These are phyloP conservation scores for Myopa testacea DNA, from an alignment of 2,888 invertebrate species.

Conservation along the genomic window DNA sequence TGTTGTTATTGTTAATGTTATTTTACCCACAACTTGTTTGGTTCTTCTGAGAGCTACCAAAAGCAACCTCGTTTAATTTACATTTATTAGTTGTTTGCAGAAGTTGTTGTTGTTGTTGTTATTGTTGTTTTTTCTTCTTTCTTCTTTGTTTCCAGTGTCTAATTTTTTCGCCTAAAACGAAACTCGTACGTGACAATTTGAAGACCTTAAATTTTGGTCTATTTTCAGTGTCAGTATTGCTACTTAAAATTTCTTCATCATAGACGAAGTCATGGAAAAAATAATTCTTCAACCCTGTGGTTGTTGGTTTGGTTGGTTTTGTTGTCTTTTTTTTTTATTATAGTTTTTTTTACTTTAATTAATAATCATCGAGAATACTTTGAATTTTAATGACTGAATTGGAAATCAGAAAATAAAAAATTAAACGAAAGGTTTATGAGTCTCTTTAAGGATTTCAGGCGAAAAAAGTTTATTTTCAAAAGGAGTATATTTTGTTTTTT, in stretches of 20 bases:
- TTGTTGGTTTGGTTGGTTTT: not conserved
- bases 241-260: not conserved
- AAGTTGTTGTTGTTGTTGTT: not conserved
- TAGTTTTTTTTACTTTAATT: too few species aligned
- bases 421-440: too few species aligned
- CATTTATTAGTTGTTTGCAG: not conserved
- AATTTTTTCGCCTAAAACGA: not conserved
- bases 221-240: not conserved
- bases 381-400: slow-evolving; percentile 1
- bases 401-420: not conserved
- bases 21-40: too few species aligned
- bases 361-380: too few species aligned
- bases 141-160: not conserved
- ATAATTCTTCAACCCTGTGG: not conserved
- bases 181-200: slow-evolving; percentile 9
- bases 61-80: too few species aligned
- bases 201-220: not conserved
- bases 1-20: not conserved
- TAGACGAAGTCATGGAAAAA: not conserved
- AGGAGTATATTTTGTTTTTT: too few species aligned
- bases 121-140: not conserved
- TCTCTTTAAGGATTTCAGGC: too few species aligned
- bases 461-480: too few species aligned
- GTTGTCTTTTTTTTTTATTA: not conserved
- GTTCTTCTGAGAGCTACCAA: too few species aligned